phyloP scores from a whole-genome alignment of 1,140 invertebrate species.

The Amphibalanus amphitrite region DNA sequence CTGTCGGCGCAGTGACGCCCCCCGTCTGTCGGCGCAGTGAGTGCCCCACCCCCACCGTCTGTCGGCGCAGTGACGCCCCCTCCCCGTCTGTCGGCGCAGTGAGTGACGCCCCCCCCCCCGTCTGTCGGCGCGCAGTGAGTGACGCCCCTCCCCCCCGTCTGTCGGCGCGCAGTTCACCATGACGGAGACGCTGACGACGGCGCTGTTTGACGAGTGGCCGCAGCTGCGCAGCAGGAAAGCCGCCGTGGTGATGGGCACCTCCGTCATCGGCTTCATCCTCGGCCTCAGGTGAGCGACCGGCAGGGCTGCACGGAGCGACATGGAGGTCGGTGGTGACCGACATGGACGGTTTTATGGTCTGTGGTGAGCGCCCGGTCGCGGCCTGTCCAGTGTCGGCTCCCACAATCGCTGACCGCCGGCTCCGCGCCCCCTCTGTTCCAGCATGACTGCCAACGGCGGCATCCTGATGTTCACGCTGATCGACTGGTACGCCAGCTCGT shows the following conservation, averaged over 20 bases:
- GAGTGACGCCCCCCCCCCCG: too few relatives aligned
- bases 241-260: conserved; percentile 38
- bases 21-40: too few relatives aligned
- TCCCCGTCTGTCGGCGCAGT: too few relatives aligned
- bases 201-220: conserved; percentile 55
- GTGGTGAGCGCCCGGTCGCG: too few relatives aligned
- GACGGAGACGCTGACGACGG: conserved; percentile 62
- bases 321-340: too few relatives aligned
- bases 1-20: too few relatives aligned
- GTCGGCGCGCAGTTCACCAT: conserved; percentile 41
- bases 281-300: conserved; percentile 31
- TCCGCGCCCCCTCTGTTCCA: neutral
- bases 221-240: conserved; percentile 35
- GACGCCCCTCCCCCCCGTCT: neutral
- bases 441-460: neutral
- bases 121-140: neutral
- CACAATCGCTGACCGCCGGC: neutral
- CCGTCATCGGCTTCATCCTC: conserved; percentile 55
- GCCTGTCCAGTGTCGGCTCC: neutral
- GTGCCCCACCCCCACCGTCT: neutral
- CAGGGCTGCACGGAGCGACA: neutral
- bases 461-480: conserved; percentile 3
- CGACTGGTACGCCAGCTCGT: neutral
- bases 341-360: too few relatives aligned
- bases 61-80: neutral